phyloP scores from a whole-genome alignment of 2,797 vertebrate genomes.

The Spea hammondii region DNA sequence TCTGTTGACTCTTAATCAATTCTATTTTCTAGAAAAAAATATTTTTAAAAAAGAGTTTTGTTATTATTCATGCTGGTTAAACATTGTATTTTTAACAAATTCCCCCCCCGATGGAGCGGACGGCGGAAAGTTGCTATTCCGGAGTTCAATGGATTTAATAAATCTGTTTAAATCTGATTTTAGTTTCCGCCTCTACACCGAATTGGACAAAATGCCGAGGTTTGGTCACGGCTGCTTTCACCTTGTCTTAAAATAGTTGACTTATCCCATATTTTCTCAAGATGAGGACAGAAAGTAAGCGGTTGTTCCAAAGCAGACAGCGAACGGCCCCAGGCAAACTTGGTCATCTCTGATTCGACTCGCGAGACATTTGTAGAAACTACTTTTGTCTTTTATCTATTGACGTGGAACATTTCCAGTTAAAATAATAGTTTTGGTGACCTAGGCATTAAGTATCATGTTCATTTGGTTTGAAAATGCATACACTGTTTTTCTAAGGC shows the following conservation, averaged over 20 bases:
- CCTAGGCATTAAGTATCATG: conserved; percentile 73
- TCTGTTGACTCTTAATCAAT: no score
- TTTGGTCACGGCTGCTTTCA: conserved; percentile 65
- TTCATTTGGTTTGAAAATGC: conserved; percentile 80
- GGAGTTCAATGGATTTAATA: conserved; percentile 6
- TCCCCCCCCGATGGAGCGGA: conserved; percentile 3
- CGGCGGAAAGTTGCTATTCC: background rate
- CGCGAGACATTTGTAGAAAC: conserved; percentile 63
- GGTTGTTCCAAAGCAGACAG: conserved; percentile 69
- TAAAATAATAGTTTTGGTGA: conserved; percentile 75
- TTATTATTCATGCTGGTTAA: background rate
- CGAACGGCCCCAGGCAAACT: conserved; percentile 64
- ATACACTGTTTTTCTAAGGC: conserved; percentile 79
- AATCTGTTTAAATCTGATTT: conserved; percentile 16
- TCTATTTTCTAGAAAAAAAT: no score
- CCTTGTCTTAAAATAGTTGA: conserved; percentile 61
- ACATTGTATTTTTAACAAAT: conserved; percentile 10
- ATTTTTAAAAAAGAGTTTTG: background rate
- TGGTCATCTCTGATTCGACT: conserved; percentile 70
- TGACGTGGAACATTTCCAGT: conserved; percentile 75
- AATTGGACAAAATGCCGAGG: conserved; percentile 49
- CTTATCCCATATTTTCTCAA: conserved; percentile 59
- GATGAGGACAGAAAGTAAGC: conserved; percentile 72
- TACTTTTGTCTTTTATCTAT: conserved; percentile 73
- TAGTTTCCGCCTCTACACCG: background rate